Conservation (phyloP, 1,140 invertebrate species). For the Meloidogyne floridensis region DNA sequence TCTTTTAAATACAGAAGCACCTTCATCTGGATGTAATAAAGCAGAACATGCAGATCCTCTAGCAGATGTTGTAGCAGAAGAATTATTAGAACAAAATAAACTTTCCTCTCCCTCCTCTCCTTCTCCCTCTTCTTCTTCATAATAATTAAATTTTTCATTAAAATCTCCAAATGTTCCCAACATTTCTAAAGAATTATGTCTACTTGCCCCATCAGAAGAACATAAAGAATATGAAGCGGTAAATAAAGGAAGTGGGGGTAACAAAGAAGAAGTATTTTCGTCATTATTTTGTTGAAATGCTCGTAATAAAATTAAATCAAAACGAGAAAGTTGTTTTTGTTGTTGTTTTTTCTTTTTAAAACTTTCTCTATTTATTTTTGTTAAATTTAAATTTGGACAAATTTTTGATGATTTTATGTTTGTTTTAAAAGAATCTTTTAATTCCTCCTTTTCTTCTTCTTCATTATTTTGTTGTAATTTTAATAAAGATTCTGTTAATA, state of each 20-base stretch:
- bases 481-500: too few species aligned
- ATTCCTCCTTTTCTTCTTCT: too few species aligned
- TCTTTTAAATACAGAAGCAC: background rate
- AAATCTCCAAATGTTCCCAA: background rate
- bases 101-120: background rate
- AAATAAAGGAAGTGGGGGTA: slow-evolving; percentile 6
- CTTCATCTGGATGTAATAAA: background rate
- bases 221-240: background rate
- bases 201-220: background rate
- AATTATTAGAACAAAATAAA: too few species aligned
- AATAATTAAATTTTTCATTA: background rate
- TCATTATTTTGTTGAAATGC: slow-evolving; percentile 27
- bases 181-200: slow-evolving; percentile 18
- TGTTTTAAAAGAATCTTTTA: too few species aligned
- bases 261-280: slow-evolving; percentile 7
- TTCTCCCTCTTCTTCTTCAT: background rate
- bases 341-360: slow-evolving; percentile 2
- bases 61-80: background rate
- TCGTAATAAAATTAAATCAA: slow-evolving; percentile 34
- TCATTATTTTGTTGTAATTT: too few species aligned
- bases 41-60: slow-evolving; percentile 5
- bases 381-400: too few species aligned
- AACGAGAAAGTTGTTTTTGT: slow-evolving; percentile 22
- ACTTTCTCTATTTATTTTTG: background rate
- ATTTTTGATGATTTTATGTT: too few species aligned